These are phyloP conservation scores for Halcyon leucocephala DNA, from an alignment of 2,797 vertebrate genomes.

Conservation along the genomic window DNA sequence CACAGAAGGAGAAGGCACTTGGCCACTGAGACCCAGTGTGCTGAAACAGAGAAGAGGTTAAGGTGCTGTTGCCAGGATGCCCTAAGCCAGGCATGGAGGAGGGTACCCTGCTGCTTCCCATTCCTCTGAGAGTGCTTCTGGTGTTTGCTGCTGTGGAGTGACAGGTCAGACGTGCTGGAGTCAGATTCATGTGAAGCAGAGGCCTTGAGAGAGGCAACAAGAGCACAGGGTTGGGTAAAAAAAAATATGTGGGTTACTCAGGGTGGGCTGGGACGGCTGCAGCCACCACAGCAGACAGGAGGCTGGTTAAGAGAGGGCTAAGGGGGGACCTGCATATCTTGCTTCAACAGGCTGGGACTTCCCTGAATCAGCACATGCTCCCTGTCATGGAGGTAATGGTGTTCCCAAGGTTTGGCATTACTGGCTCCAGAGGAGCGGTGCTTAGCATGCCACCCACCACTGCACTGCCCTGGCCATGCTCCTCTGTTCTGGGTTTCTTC, in stretches of 20 bases:
- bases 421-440: neutral
- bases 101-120: neutral
- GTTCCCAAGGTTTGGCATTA: neutral
- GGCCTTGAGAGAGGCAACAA: neutral
- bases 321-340: neutral
- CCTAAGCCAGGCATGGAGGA: neutral
- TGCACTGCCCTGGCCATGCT: neutral
- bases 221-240: neutral
- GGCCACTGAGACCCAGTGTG: accelerated
- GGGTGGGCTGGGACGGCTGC: neutral
- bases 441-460: neutral
- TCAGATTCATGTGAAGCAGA: accelerated
- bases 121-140: accelerated
- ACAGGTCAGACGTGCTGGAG: accelerated
- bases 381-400: neutral
- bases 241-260: neutral
- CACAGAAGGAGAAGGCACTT: neutral
- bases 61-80: neutral
- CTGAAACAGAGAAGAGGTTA: neutral
- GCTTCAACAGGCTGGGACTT: neutral
- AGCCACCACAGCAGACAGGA: neutral
- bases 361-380: neutral
- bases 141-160: accelerated
- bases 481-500: neutral
- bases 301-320: neutral